Evolutionary conservation across 2,113 vertebrate genomes (phyloP).

Genomic region (Tonatia bakeri): DNA sequence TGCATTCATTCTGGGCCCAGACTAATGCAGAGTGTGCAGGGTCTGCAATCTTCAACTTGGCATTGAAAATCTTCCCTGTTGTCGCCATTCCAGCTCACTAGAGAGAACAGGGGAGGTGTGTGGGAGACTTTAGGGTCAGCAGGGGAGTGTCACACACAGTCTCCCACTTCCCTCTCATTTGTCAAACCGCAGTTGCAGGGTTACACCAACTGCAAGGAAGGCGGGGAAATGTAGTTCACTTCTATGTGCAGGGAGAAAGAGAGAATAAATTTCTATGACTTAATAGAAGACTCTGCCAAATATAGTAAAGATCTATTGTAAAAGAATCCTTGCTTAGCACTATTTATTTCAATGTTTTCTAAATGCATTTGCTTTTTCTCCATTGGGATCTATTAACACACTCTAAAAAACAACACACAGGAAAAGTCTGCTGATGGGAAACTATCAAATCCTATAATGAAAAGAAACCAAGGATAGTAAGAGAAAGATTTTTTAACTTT

Average conservation of each 20-base stretch:
- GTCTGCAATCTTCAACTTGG: not conserved
- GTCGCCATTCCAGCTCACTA: not conserved
- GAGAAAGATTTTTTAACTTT: not conserved
- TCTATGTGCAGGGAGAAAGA: not conserved
- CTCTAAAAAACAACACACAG: not conserved
- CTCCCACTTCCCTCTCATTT: not conserved
- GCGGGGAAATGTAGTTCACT: not conserved
- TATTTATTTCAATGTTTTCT: not conserved
- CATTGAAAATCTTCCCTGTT: not conserved
- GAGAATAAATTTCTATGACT: not conserved
- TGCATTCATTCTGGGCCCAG: not conserved
- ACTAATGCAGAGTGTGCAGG: too few relatives aligned
- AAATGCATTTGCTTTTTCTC: not conserved
- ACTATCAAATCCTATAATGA: not conserved
- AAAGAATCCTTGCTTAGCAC: not conserved
- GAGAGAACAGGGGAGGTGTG: rapidly evolving
- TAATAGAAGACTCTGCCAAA: not conserved
- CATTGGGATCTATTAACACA: not conserved
- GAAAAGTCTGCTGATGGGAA: not conserved
- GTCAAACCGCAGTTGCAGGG: not conserved
- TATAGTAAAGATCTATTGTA: not conserved
- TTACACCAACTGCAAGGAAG: not conserved
- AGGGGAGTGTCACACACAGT: not conserved
- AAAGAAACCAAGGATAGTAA: not conserved
- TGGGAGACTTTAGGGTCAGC: not conserved